A percentile compares a stretch with the other conserved stretches of the same genome.
Evolutionary conservation across 2,888 invertebrate species (phyloP).

Genomic region (Agonum fuliginosum): DNA sequence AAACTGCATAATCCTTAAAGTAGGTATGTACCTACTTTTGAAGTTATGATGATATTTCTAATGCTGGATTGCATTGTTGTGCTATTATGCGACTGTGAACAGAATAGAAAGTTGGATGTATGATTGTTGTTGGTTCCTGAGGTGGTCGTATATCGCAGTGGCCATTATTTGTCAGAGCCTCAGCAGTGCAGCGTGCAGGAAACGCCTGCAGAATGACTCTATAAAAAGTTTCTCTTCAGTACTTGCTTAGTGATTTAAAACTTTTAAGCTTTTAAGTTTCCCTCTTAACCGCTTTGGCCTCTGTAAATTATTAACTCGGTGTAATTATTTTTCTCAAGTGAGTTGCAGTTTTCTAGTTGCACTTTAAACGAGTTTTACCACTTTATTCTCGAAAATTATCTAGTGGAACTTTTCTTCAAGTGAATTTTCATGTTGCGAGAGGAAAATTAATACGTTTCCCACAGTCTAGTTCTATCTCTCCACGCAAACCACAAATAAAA

Average conservation of each 20-base stretch:
- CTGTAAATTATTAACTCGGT: constrained; percentile 57
- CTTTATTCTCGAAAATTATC: constrained; percentile 49
- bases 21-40: too few species aligned
- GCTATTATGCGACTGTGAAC: too few species aligned
- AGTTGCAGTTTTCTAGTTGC: constrained; percentile 49
- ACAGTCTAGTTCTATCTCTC: too few species aligned
- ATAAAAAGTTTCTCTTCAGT: constrained; percentile 37
- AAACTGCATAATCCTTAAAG: too few species aligned
- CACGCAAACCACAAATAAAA: too few species aligned
- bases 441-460: constrained; percentile 16
- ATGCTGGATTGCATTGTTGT: too few species aligned
- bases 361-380: constrained; percentile 53
- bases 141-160: too few species aligned
- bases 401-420: constrained; percentile 42
- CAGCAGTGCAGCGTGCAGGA: constrained; percentile 3
- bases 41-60: too few species aligned
- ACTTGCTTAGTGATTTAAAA: constrained; percentile 55
- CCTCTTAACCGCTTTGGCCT: constrained; percentile 49
- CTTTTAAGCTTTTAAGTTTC: constrained; percentile 58
- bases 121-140: too few species aligned
- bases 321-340: constrained; percentile 58
- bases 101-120: too few species aligned
- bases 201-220: constrained; percentile 25
- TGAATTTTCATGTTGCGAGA: constrained; percentile 14
- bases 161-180: too few species aligned